Conservation (phyloP, 2,797 vertebrate species). For the Sebastiscus tertius region DNA sequence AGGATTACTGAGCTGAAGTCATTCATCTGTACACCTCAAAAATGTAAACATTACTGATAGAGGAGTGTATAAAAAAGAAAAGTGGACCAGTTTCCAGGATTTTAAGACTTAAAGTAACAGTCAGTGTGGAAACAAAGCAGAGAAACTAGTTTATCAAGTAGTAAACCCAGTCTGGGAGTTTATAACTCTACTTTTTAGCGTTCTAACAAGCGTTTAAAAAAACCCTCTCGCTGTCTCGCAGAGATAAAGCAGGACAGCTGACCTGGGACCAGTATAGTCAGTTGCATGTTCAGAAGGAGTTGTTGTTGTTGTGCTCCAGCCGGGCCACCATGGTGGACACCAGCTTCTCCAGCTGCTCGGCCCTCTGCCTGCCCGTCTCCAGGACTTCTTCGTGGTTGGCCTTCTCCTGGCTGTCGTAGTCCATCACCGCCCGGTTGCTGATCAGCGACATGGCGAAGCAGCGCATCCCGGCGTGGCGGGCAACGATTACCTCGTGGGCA, state of each 20-base stretch:
- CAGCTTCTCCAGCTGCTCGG: constrained; percentile 83
- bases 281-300: background rate
- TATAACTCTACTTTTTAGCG: background rate
- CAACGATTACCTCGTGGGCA: constrained; percentile 89
- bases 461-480: constrained; percentile 86
- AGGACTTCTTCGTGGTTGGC: constrained; percentile 91
- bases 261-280: background rate
- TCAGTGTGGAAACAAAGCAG: background rate
- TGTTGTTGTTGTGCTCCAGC: constrained; percentile 71
- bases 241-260: background rate
- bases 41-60: constrained; percentile 39
- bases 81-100: background rate
- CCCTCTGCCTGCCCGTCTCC: constrained; percentile 78
- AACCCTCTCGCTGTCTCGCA: background rate
- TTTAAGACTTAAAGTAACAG: constrained; percentile 2
- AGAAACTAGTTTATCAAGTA: background rate
- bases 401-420: constrained; percentile 84
- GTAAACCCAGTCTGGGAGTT: background rate
- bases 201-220: background rate
- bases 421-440: constrained; percentile 85
- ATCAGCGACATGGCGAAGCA: constrained; percentile 92
- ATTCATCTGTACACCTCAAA: background rate
- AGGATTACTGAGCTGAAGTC: background rate
- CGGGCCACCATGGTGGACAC: constrained; percentile 81
- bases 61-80: constrained; percentile 10